Conservation (phyloP, 2,113 vertebrate genomes). For the Platichthys stellatus region DNA sequence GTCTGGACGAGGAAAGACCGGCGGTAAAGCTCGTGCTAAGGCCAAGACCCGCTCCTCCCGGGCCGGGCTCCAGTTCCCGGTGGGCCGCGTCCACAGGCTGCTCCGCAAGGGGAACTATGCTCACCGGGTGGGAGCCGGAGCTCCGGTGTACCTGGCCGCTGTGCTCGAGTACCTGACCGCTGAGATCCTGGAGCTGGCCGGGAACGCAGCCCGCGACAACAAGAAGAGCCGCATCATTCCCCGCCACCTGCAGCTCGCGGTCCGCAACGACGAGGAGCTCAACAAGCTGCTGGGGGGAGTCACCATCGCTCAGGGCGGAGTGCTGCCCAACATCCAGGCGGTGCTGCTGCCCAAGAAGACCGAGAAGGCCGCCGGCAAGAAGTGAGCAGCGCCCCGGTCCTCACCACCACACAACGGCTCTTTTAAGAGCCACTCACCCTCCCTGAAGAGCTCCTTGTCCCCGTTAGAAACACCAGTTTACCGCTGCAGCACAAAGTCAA, state of each 20-base stretch:
- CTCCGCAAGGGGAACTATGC: constrained; percentile 30
- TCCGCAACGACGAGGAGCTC: background rate
- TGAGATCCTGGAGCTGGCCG: constrained; percentile 16
- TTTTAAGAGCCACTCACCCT: background rate
- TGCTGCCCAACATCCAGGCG: background rate
- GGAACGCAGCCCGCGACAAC: background rate
- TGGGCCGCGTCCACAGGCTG: constrained; percentile 26
- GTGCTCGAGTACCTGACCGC: constrained; percentile 19
- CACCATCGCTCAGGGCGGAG: background rate
- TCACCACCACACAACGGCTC: no score
- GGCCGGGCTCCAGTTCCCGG: constrained; percentile 21
- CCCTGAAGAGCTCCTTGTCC: no score
- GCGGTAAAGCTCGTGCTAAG: background rate
- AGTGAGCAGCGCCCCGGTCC: background rate
- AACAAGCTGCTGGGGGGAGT: background rate
- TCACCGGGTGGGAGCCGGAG: background rate
- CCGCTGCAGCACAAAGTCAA: no score
- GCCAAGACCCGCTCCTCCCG: constrained; percentile 28
- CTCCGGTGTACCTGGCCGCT: constrained; percentile 5
- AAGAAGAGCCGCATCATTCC: constrained; percentile 1
- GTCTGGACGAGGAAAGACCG: constrained; percentile 30
- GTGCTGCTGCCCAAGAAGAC: constrained; percentile 24
- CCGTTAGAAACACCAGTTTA: no score
- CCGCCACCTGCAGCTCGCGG: background rate
- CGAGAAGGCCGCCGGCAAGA: background rate